Conservation (phyloP, 2,797 vertebrate genomes). For the Melanotaenia boesemani region DNA sequence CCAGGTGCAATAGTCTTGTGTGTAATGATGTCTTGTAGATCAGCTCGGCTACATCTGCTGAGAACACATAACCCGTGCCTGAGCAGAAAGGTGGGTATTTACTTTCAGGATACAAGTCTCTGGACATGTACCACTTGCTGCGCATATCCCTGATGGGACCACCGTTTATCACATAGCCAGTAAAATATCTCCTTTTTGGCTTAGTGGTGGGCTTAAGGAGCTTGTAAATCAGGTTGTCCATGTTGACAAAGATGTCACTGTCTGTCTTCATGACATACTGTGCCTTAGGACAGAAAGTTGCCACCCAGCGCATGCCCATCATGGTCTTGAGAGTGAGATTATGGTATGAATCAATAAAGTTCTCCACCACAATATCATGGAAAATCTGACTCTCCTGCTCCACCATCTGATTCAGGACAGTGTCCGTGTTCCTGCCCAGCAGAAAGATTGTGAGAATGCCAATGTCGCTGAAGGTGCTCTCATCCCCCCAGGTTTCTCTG, state of each 20-base stretch:
- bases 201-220: slow-evolving; percentile 95
- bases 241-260: slow-evolving; percentile 99
- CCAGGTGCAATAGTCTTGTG: slow-evolving; percentile 95
- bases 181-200: slow-evolving; percentile 94
- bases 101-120: slow-evolving; percentile 95
- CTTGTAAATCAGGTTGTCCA: slow-evolving; percentile 98
- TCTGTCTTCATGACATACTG: slow-evolving; percentile 98
- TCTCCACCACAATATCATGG: slow-evolving; percentile 96
- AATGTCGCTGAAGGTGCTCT: slow-evolving; percentile 92
- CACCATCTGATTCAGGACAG: slow-evolving; percentile 96
- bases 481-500: slow-evolving; percentile 96
- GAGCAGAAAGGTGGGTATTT: slow-evolving; percentile 98
- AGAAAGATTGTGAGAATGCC: slow-evolving; percentile 94
- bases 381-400: slow-evolving; percentile 99
- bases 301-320: slow-evolving; percentile 98
- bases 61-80: slow-evolving; percentile 97
- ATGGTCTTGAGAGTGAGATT: slow-evolving; percentile 97
- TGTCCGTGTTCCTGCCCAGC: slow-evolving; percentile 90
- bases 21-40: slow-evolving; percentile 98
- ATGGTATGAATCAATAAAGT: slow-evolving; percentile 98
- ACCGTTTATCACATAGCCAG: slow-evolving; percentile 96
- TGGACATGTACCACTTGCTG: slow-evolving; percentile 99
- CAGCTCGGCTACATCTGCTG: slow-evolving; percentile 94
- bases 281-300: slow-evolving; percentile 93
- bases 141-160: slow-evolving; percentile 96